These are phyloP conservation scores for Pollenia labialis DNA, from an alignment of 2,888 invertebrate genomes.

Conservation along the genomic window DNA sequence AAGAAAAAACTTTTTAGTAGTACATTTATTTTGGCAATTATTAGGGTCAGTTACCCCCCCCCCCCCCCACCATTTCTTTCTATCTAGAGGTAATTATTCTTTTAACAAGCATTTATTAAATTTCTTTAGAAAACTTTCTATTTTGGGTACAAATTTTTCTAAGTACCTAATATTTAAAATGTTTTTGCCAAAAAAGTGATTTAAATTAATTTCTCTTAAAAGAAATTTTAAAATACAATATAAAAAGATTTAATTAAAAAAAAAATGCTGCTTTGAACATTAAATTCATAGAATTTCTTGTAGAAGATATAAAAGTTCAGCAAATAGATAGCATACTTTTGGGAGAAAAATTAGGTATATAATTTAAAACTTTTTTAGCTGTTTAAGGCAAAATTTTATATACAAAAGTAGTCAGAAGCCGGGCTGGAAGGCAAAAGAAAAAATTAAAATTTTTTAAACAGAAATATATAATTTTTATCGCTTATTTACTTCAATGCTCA, in stretches of 20 bases:
- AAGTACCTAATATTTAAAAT: background rate
- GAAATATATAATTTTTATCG: no score
- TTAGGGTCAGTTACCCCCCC: slow-evolving; percentile 26
- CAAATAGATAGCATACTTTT: no score
- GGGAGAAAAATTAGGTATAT: no score
- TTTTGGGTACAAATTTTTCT: background rate
- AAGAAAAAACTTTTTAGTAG: background rate
- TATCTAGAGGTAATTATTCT: slow-evolving; percentile 45
- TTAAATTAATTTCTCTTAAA: slow-evolving; percentile 24
- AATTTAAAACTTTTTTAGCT: no score
- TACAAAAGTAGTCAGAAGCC: no score
- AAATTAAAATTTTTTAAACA: no score
- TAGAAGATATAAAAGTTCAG: background rate
- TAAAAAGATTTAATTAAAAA: background rate
- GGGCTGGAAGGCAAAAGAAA: no score
- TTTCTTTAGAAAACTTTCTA: slow-evolving; percentile 28
- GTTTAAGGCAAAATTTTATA: no score
- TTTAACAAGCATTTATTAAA: slow-evolving; percentile 31
- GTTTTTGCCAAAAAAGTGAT: slow-evolving; percentile 5
- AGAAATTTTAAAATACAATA: background rate
- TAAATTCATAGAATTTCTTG: background rate
- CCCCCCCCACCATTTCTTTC: background rate
- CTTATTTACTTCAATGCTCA: no score
- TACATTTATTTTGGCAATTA: slow-evolving; percentile 12
- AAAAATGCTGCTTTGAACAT: background rate